A percentile compares a stretch with the other conserved stretches of the same genome.
Evolutionary conservation across 2,113 vertebrate genomes (phyloP).

Genomic region (Daboia siamensis): DNA sequence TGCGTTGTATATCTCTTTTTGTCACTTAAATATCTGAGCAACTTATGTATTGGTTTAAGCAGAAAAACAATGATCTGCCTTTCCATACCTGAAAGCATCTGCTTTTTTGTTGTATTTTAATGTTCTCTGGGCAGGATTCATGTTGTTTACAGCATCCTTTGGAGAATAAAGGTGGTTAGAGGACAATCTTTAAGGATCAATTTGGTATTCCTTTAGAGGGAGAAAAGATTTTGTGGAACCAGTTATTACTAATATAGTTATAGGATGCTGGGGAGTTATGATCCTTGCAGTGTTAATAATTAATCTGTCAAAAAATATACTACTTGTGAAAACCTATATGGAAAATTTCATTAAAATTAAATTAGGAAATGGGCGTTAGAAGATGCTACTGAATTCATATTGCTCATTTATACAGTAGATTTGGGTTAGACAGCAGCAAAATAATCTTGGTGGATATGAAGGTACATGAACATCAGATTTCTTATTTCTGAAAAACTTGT

Average conservation of each 20-base stretch:
- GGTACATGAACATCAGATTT: constrained; percentile 1
- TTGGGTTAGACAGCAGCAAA: background rate
- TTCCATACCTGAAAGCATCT: background rate
- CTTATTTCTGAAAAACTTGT: background rate
- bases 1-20: background rate
- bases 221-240: background rate
- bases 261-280: constrained; percentile 19
- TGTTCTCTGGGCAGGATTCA: background rate
- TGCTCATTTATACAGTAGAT: background rate
- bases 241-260: constrained; percentile 2
- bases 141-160: background rate
- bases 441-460: constrained; percentile 2
- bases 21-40: background rate
- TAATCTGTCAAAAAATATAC: constrained; percentile 19
- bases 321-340: background rate
- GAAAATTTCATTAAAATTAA: constrained; percentile 45
- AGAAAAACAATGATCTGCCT: background rate
- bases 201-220: constrained; percentile 6
- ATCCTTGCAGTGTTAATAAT: constrained; percentile 15
- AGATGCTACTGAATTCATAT: background rate
- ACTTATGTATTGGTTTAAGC: background rate
- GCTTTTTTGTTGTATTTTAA: background rate
- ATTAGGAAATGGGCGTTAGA: background rate
- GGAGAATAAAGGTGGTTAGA: background rate
- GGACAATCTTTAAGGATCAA: background rate